phyloP scores from a whole-genome alignment of 2,888 invertebrate species.

The Subacronicta megacephala region DNA sequence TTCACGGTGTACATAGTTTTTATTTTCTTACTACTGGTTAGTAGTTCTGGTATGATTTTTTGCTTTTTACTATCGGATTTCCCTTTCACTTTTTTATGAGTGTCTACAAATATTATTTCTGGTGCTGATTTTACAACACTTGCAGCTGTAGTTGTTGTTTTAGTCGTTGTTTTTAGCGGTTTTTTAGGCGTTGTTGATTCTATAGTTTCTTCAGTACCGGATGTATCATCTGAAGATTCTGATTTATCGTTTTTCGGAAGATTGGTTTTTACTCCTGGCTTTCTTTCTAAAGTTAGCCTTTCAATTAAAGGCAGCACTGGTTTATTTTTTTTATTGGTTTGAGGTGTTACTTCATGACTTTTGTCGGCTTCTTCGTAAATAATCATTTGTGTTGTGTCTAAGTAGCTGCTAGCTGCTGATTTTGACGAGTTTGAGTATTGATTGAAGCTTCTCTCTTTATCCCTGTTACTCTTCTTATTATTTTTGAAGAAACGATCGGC shows the following conservation, averaged over 20 bases:
- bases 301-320: neutral
- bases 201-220: slow-evolving; percentile 8
- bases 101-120: slow-evolving; percentile 45
- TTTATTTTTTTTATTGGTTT: neutral
- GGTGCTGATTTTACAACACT: slow-evolving; percentile 11
- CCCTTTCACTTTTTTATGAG: slow-evolving; percentile 29
- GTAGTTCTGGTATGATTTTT: slow-evolving; percentile 16
- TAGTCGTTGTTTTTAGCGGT: slow-evolving; percentile 3
- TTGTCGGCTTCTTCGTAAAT: slow-evolving; percentile 28
- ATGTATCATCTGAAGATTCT: neutral
- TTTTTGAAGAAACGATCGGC: slow-evolving; percentile 5
- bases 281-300: neutral
- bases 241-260: neutral
- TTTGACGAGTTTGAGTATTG: neutral
- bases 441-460: slow-evolving; percentile 2
- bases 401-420: neutral
- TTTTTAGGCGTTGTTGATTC: slow-evolving; percentile 1
- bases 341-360: neutral
- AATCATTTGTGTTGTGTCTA: slow-evolving; percentile 57
- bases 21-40: neutral
- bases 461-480: slow-evolving; percentile 1
- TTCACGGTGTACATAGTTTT: slow-evolving; percentile 41
- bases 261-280: neutral
- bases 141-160: slow-evolving; percentile 1
- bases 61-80: slow-evolving; percentile 14